Evolutionary conservation across 2,888 invertebrate genomes (phyloP).

Genomic region (Lasioglossum figueresi): DNA sequence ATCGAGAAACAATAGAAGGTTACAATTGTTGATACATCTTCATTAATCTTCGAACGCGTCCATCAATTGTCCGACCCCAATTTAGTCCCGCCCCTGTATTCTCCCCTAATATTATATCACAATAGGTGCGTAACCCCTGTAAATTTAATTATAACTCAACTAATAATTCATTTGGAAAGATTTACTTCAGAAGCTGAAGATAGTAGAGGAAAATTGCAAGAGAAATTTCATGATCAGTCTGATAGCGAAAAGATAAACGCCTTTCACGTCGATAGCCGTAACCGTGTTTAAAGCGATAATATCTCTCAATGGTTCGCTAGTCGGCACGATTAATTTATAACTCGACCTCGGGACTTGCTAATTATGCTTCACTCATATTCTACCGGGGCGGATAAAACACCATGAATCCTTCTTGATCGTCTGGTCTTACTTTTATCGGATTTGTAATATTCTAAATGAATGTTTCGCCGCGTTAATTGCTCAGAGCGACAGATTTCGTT

Average conservation of each 20-base stretch:
- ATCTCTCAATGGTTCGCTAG: constrained; percentile 67
- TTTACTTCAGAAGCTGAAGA: not conserved
- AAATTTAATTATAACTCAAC: not conserved
- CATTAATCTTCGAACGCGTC: not conserved
- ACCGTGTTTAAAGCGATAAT: constrained; percentile 64
- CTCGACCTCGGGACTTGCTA: constrained; percentile 62
- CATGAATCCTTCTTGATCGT: constrained; percentile 28
- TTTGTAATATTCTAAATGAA: constrained; percentile 52
- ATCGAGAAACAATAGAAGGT: not conserved
- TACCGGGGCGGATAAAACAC: constrained; percentile 14
- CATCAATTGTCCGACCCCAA: not conserved
- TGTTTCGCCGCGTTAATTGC: constrained; percentile 26
- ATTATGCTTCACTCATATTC: constrained; percentile 66
- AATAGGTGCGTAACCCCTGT: not conserved
- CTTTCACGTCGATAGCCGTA: constrained; percentile 33
- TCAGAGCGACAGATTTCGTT: not conserved
- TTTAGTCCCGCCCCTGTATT: not conserved
- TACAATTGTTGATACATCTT: not conserved
- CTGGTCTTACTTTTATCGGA: constrained; percentile 34
- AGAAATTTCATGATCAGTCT: constrained; percentile 10
- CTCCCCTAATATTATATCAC: not conserved
- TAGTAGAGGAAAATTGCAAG: not conserved
- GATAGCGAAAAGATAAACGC: constrained; percentile 24
- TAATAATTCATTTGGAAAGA: not conserved
- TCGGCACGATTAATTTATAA: constrained; percentile 69